These are phyloP conservation scores for Neolamprologus modestus DNA, from an alignment of 2,113 vertebrate species.

Conservation along the genomic window DNA sequence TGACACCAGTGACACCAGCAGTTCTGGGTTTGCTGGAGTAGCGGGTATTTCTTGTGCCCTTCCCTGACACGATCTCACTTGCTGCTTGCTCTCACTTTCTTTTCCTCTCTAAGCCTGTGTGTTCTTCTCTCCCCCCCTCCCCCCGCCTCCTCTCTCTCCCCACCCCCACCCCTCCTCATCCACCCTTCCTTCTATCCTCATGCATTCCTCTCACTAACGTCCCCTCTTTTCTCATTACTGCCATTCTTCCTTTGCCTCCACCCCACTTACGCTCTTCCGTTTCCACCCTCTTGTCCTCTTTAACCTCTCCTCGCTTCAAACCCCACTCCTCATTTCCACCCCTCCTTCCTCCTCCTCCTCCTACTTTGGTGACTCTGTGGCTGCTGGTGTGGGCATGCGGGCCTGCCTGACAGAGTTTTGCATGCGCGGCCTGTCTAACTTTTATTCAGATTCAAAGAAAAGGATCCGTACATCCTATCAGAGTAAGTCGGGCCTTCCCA, in stretches of 20 bases:
- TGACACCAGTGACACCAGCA: neutral
- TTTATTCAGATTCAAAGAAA: slow-evolving; percentile 99
- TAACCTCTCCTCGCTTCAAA: neutral
- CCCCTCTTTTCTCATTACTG: neutral
- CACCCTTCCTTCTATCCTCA: neutral
- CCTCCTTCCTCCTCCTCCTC: slow-evolving; percentile 23
- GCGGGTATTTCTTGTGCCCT: slow-evolving; percentile 15
- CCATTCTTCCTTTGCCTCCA: neutral
- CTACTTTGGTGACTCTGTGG: slow-evolving; percentile 74
- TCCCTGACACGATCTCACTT: slow-evolving; percentile 51
- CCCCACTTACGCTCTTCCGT: neutral
- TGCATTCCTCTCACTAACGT: neutral
- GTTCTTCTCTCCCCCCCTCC: slow-evolving; percentile 46
- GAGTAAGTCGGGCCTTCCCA: slow-evolving; percentile 85
- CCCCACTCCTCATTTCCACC: neutral
- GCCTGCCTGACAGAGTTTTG: slow-evolving; percentile 96
- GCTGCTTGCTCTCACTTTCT: slow-evolving; percentile 56
- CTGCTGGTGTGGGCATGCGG: slow-evolving; percentile 95
- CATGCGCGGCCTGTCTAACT: slow-evolving; percentile 99
- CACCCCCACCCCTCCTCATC: neutral
- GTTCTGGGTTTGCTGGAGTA: slow-evolving; percentile 14
- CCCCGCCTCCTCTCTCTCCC: neutral
- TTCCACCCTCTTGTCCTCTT: neutral
- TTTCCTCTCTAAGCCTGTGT: slow-evolving; percentile 62
- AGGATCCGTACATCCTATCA: slow-evolving; percentile 99